Conservation (phyloP, 2,888 invertebrate genomes). For the Plebejus argus region DNA sequence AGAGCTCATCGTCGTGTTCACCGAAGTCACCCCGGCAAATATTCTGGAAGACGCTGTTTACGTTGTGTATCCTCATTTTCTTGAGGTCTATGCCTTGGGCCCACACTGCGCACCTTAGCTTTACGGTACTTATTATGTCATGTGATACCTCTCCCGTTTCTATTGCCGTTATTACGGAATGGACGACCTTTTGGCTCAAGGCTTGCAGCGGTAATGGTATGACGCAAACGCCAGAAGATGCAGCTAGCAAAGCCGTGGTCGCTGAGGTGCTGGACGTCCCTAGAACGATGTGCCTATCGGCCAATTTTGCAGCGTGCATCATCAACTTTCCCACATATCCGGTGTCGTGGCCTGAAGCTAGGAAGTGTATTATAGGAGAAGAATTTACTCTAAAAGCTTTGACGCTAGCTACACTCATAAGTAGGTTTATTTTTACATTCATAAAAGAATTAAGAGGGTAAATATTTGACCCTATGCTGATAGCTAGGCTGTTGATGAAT, state of each 20-base stretch:
- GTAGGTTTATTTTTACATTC: conserved; percentile 65
- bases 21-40: conserved; percentile 64
- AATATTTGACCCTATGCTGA: conserved; percentile 61
- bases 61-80: conserved; percentile 59
- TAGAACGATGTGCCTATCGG: conserved; percentile 53
- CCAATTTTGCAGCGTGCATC: conserved; percentile 59
- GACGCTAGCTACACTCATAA: conserved; percentile 67
- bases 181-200: conserved; percentile 62
- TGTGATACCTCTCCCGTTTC: conserved; percentile 60
- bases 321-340: conserved; percentile 60
- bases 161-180: conserved; percentile 55
- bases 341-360: conserved; percentile 62
- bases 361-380: conserved; percentile 61
- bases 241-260: conserved; percentile 54
- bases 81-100: conserved; percentile 68
- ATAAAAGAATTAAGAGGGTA: conserved; percentile 69
- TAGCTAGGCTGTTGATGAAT: conserved; percentile 70
- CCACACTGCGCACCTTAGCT: conserved; percentile 65
- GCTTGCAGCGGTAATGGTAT: conserved; percentile 64
- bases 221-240: conserved; percentile 63
- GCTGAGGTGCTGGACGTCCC: conserved; percentile 54
- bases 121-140: conserved; percentile 49
- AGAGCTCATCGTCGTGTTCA: conserved; percentile 61
- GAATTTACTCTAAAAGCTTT: conserved; percentile 57
- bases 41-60: conserved; percentile 65